Conservation (phyloP, 1,140 invertebrate species). For the Andricus grossulariae region DNA sequence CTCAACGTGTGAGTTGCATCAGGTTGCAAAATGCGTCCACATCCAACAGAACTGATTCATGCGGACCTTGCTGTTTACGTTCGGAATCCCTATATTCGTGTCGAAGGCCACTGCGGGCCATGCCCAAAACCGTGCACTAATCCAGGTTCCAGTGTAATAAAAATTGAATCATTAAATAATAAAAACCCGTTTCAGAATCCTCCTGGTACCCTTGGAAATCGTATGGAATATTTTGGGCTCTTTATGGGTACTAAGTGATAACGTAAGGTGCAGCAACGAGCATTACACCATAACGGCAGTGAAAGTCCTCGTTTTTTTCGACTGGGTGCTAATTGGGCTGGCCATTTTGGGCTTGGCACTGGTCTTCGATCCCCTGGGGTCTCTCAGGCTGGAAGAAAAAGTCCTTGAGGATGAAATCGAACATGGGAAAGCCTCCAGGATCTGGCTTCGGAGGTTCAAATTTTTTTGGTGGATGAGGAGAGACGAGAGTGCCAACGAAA, state of each 20-base stretch:
- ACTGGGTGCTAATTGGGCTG: slow-evolving; percentile 86
- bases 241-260: slow-evolving; percentile 86
- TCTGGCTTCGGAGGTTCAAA: slow-evolving; percentile 84
- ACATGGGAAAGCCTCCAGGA: slow-evolving; percentile 76
- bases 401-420: slow-evolving; percentile 76
- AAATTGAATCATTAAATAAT: not conserved
- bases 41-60: no score
- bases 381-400: slow-evolving; percentile 78
- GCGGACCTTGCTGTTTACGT: no score
- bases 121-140: no score
- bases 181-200: slow-evolving; percentile 75
- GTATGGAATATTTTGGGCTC: slow-evolving; percentile 87
- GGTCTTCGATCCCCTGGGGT: slow-evolving; percentile 88
- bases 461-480: slow-evolving; percentile 88
- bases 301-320: slow-evolving; percentile 86
- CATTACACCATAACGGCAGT: slow-evolving; percentile 84
- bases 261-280: slow-evolving; percentile 81
- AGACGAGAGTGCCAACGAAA: slow-evolving; percentile 87
- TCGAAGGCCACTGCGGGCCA: no score
- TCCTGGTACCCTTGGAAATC: slow-evolving; percentile 85
- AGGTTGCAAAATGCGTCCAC: no score
- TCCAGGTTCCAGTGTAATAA: no score
- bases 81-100: no score
- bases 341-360: slow-evolving; percentile 85
- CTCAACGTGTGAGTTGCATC: no score